Evolutionary conservation across 2,113 vertebrate species (phyloP), one percentile per base, ranked within the genome.

Genomic region (Saimiri boliviensis): DNA sequence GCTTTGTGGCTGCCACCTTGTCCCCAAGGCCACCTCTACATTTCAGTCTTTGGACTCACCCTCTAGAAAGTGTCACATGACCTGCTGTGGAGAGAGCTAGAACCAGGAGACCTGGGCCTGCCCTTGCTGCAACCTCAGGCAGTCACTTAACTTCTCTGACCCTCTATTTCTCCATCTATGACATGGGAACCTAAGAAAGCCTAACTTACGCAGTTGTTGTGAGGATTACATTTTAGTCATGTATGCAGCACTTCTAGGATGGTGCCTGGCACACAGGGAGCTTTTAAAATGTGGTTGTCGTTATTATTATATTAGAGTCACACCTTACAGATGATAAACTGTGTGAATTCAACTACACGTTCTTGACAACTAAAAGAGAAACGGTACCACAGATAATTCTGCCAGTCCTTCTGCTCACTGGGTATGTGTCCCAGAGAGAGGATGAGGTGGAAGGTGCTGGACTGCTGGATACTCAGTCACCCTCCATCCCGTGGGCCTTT

Each of bases 111-210:
- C 32, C 42, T 79, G 45, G n/a, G 47, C 63, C 37, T 54, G 5
- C 40, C 30, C 86, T 95, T 68, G 83, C 35, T 30, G 1, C 45
- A 4, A 86, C 81, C 49, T 45, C 27, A 12, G 74, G 16, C 49
- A 47, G 6, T 82, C 93, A 52, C 14, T 27, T 81, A 47, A 52
- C 80, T 58, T 80, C 21, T 40, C 47, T 47, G 56, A 68, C 10
- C 40, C 58, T 93, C n/a, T 60, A 66, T 40, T 45, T 95, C 17
- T n/a, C 63, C 5, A 21, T 82, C 85, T 96, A 49, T 76, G 68
- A 94, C 58, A 21, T 71, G 49, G 47, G 70, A 81, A 87, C 74
- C 45, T 76, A 81, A 49, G 42, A 83, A 70, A 94, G 40, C 63
- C 52, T 86, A 52, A 80, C 47, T 93, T 76, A 14, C 25, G 52